Conservation (phyloP, 2,888 invertebrate genomes). For the Drosophila nr. fundita region DNA sequence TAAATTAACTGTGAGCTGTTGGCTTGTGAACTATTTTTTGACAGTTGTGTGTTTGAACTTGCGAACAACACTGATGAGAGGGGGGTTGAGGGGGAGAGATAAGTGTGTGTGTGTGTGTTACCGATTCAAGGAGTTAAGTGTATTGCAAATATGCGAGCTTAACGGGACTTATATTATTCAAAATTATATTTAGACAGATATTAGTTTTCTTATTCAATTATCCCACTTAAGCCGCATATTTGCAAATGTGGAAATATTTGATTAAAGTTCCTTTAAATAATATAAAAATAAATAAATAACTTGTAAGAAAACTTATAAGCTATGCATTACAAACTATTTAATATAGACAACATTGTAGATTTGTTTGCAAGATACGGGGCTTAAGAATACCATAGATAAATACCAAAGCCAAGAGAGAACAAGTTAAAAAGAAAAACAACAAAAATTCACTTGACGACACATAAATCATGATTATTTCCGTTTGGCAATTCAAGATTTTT, state of each 20-base stretch:
- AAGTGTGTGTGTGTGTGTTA: not conserved
- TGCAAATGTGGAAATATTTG: constrained; percentile 11
- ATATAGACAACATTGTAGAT: constrained; percentile 9
- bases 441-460: constrained; percentile 25
- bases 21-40: constrained; percentile 29
- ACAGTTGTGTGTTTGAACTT: constrained; percentile 29
- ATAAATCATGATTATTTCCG: constrained; percentile 39
- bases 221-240: constrained; percentile 35
- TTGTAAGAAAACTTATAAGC: constrained; percentile 39
- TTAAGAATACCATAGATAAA: constrained; percentile 26
- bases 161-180: not conserved
- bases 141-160: constrained; percentile 29
- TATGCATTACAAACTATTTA: constrained; percentile 9
- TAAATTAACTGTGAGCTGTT: constrained; percentile 27
- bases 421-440: constrained; percentile 11
- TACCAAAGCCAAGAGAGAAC: constrained; percentile 40
- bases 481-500: constrained; percentile 21
- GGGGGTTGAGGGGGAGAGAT: not conserved
- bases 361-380: constrained; percentile 11
- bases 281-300: constrained; percentile 1
- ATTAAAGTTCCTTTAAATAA: constrained; percentile 13
- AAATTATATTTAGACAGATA: not conserved
- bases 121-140: not conserved
- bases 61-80: constrained; percentile 50
- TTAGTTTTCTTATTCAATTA: not conserved